phyloP scores from a whole-genome alignment of 2,888 invertebrate genomes.

The Petrolisthes manimaculis region DNA sequence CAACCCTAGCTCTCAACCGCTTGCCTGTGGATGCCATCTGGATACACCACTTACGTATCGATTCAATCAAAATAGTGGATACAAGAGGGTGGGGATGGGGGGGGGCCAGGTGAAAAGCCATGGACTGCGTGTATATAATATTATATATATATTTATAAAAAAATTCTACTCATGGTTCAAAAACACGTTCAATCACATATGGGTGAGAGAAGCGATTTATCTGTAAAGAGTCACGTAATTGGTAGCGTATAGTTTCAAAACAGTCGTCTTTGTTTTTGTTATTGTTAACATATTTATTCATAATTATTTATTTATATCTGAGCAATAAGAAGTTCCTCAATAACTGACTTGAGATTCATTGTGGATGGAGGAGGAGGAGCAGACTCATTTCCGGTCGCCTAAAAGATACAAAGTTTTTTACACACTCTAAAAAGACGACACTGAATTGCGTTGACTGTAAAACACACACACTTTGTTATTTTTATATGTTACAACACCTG shows the following conservation, averaged over 20 bases:
- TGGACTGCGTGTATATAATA: constrained; percentile 26
- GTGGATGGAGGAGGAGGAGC: constrained; percentile 38
- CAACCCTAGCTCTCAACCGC: constrained; percentile 49
- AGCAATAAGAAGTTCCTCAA: constrained; percentile 46
- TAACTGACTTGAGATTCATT: constrained; percentile 15
- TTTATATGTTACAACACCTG: constrained; percentile 12
- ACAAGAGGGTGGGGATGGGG: constrained; percentile 12
- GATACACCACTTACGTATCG: constrained; percentile 56
- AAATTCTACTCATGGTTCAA: constrained; percentile 9
- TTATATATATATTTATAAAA: neutral
- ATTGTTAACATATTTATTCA: constrained; percentile 4
- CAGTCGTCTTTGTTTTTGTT: constrained; percentile 29
- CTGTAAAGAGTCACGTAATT: neutral
- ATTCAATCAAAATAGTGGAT: constrained; percentile 43
- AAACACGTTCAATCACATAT: constrained; percentile 5
- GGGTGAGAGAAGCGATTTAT: constrained; percentile 5
- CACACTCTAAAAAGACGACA: constrained; percentile 18
- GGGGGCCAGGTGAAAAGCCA: constrained; percentile 54
- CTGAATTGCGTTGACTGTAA: constrained; percentile 13
- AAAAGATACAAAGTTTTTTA: constrained; percentile 8
- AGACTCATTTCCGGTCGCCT: constrained; percentile 14
- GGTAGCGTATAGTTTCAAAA: constrained; percentile 29
- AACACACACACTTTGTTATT: constrained; percentile 10
- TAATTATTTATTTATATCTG: constrained; percentile 34
- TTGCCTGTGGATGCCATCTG: constrained; percentile 44